Percentiles rank a stretch among this genome's conserved stretches.
phyloP scores from a whole-genome alignment of 1,140 invertebrate species.

The Riptortus pedestris region DNA sequence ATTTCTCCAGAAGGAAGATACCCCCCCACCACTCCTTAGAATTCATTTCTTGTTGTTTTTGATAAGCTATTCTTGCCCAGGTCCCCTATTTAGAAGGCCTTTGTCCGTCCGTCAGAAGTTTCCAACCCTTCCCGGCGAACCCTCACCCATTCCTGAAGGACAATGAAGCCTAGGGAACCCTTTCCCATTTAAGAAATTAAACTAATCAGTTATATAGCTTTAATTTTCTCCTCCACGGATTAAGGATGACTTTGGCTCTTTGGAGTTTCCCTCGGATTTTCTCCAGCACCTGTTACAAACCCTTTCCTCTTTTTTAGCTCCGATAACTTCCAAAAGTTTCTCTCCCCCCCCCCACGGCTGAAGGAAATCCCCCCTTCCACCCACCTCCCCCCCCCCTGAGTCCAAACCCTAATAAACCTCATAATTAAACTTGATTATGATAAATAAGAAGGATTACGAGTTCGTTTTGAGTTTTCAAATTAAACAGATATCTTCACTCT shows the following conservation, averaged over 20 bases:
- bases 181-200: conserved; percentile 13
- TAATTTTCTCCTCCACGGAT: conserved; percentile 7
- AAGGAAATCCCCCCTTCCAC: background rate
- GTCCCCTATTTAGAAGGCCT: too few relatives aligned
- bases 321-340: background rate
- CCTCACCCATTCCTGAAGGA: background rate
- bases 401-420: conserved; percentile 1
- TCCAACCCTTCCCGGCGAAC: conserved; percentile 7
- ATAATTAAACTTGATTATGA: conserved; percentile 19
- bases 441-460: conserved; percentile 15
- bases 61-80: too few relatives aligned
- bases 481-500: conserved; percentile 18
- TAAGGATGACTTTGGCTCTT: background rate
- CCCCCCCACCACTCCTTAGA: too few relatives aligned
- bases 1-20: too few relatives aligned
- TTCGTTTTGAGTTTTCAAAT: conserved; percentile 7
- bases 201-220: conserved; percentile 13
- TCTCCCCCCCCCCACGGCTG: background rate
- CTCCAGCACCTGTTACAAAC: conserved; percentile 7
- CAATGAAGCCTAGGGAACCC: background rate
- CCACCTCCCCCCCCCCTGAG: background rate
- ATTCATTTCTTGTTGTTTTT: too few relatives aligned
- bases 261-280: background rate
- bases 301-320: conserved; percentile 1
- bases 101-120: background rate